Base-by-base conservation (phyloP, 2,797 vertebrate genomes). In the Eulemur rubriventer region DNA sequence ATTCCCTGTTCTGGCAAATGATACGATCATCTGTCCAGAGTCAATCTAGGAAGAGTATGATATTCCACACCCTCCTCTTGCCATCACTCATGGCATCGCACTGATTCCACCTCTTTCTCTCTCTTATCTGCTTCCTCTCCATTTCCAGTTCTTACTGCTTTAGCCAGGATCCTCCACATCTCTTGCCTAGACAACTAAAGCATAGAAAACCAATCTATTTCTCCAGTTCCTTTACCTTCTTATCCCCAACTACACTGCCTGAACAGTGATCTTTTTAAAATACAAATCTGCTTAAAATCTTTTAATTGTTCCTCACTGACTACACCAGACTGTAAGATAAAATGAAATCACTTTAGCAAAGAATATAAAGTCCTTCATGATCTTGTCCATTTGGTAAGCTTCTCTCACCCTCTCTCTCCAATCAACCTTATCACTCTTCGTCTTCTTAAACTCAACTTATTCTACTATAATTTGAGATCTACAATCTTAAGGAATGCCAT, bases 301-400 rank as follows among this genome's bases (percentile, higher is more conserved):
- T 94, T 85, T 38, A 86, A 26, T 48, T 97, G 55, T 6, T 93
- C 48, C 22, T 41, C 65, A 57, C 5, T 75, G 28, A 55, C 24
- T 61, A 59, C 33, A 57, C 72, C 4, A 55, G n/a, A 52, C 52
- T 86, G n/a, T 2, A 91, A 89, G 22, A 95, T 50, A 93, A 94
- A 97, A 75, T 86, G 20, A 72, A 96, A 69, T 41, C 75, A 10
- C 22, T 85, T 92, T 85, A 63, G 67, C 50, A 92, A 96, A 95
- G 46, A 90, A 63, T 69, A 90, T 46, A 92, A 89, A 65, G 14
- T 12, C 38, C 79, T 96, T 95, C 69, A 80, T 30, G 52, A 95
- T 63, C 14, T 80, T 57, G 38, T 41, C 26, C 30, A 4, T 73
- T 20, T 65, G 46, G 80, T 30, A 82, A 94, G 69, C 33, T 69